Evolutionary conservation across 2,113 vertebrate genomes (phyloP), one percentile per base, ranked within the genome.

Genomic region (Prietella phreatophila): DNA sequence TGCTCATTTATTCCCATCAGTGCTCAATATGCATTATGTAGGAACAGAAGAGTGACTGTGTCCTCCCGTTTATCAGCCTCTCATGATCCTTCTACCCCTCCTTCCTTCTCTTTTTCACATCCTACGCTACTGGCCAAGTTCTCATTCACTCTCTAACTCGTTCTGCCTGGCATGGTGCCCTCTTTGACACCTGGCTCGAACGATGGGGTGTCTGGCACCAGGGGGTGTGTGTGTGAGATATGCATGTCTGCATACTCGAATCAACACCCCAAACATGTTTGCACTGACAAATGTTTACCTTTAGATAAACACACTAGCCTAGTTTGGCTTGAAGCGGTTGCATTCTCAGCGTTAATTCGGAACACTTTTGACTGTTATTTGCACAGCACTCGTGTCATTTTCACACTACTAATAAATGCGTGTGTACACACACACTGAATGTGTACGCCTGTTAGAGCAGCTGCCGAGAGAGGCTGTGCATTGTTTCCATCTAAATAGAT

Each of bases 1-100:
- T 50, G 63, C 63, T 88, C 87, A 90, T 47, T 94, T 92, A 90
- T 92, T 91, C 90, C 86, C 84, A 90, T 80, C 82, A 88, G 83
- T 90, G 84, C 83, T 91, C 86, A 89, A 90, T 92, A 83, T 33
- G 91, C 89, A 89, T 91, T 93, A 85, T 71, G 83, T 42, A 39
- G 83, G 60, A 92, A 88, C 85, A 85, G 61, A 85, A 88, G 20
- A 47, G 61, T 86, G 84, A 50, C 61, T 89, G 84, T 88, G 33
- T 56, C 81, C 73, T 73, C n/a, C 42, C 79, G 81, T 69, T 53
- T 85, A 71, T 73, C 73, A 42, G 88, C 63, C 17, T 1, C 47
- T 83, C 15, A 79, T 75, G 79, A 60, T 39, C 80, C 56, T 3
- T 17, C 55, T 58, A 27, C 25, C 42, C 33, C 15, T 33, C 73